Evolutionary conservation across 2,113 vertebrate species (phyloP).

Genomic region (Stercorarius parasiticus): DNA sequence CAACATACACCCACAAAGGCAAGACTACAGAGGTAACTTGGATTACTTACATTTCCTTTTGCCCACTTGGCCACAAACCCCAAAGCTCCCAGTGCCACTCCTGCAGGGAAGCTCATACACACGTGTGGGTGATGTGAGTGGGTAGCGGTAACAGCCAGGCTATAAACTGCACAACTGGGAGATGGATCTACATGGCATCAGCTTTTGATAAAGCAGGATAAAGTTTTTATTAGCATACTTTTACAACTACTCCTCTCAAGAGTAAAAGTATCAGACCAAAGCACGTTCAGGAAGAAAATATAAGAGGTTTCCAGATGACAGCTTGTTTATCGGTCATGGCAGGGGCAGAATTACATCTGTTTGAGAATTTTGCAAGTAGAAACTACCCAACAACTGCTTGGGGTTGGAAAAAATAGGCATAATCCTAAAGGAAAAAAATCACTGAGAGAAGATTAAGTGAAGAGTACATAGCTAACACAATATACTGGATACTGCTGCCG

Average conservation of each 20-base stretch:
- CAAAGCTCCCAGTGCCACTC: not conserved
- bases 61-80: not conserved
- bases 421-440: not conserved
- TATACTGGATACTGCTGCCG: not conserved
- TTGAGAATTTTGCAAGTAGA: not conserved
- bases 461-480: not conserved
- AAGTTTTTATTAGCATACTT: not conserved
- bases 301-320: not conserved
- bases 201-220: not conserved
- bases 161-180: not conserved
- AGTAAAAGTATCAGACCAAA: not conserved
- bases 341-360: not conserved
- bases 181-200: not conserved
- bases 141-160: not conserved
- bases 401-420: not conserved
- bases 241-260: not conserved
- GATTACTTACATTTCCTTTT: not conserved
- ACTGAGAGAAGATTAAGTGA: not conserved
- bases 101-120: not conserved
- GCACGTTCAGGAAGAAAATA: not conserved
- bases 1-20: not conserved
- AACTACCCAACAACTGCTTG: not conserved
- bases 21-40: not conserved
- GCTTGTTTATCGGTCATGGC: not conserved
- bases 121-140: rapidly evolving